Percentiles rank a stretch among this genome's conserved stretches.
Conservation (phyloP, 2,113 vertebrate genomes). For the Rhadina sibilatrix region DNA sequence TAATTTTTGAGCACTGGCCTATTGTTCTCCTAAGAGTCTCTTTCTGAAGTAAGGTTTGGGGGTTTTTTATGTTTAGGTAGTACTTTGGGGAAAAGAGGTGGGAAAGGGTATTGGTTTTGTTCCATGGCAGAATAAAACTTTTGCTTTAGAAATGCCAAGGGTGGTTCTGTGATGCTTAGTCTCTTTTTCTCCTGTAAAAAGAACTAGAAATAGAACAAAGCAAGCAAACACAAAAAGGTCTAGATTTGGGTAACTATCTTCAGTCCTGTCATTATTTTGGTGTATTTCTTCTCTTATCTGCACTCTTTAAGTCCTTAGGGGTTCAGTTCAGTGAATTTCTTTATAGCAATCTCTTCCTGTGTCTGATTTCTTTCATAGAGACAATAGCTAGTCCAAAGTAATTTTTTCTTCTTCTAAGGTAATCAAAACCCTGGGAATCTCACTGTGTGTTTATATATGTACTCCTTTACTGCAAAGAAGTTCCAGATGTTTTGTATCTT, state of each 20-base stretch:
- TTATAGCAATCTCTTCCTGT: neutral
- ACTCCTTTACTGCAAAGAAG: neutral
- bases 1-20: neutral
- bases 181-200: neutral
- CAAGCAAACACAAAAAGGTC: neutral
- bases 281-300: neutral
- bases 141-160: neutral
- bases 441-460: neutral
- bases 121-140: neutral
- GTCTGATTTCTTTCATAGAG: neutral
- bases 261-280: neutral
- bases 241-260: neutral
- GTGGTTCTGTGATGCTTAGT: neutral
- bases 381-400: neutral
- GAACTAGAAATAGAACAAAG: neutral
- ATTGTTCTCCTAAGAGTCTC: neutral
- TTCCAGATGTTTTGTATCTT: neutral
- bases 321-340: neutral
- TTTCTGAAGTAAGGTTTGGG: neutral
- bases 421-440: neutral
- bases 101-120: neutral
- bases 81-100: rapidly evolving
- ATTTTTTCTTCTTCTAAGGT: neutral
- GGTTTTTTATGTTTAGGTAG: neutral
- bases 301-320: neutral